Evolutionary conservation across 1,140 invertebrate genomes (phyloP).

Genomic region (Matsumurasca onukii): DNA sequence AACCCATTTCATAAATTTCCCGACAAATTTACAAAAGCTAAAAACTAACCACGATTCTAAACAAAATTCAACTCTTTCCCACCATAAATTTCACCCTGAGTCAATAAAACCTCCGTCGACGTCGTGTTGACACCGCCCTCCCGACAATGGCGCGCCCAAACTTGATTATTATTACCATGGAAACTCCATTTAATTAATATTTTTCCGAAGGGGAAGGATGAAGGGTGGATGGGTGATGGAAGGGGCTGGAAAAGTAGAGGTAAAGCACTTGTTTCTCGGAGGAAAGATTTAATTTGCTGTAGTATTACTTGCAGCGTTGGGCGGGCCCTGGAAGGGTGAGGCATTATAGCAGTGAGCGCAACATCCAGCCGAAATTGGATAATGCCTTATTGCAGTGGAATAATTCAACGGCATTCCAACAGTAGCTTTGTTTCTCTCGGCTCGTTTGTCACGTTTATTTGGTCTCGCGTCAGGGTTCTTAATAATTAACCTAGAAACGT

Average conservation of each 20-base stretch:
- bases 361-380: slow-evolving; percentile 11
- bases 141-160: background rate
- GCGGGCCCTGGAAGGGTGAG: background rate
- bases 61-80: no score
- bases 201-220: slow-evolving; percentile 23
- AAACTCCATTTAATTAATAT: slow-evolving; percentile 28
- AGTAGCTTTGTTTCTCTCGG: background rate
- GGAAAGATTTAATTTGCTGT: slow-evolving; percentile 7
- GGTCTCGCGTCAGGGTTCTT: no score
- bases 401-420: background rate
- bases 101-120: no score
- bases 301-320: slow-evolving; percentile 19
- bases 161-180: slow-evolving; percentile 26
- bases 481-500: no score
- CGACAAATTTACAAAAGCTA: no score
- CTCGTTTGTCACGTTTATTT: background rate
- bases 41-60: no score
- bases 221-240: slow-evolving; percentile 10
- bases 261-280: slow-evolving; percentile 14
- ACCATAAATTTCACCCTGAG: no score
- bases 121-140: no score
- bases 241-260: background rate
- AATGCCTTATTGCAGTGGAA: background rate
- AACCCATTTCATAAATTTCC: no score
- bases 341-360: background rate